Percentiles rank a stretch among this genome's conserved stretches.
These are phyloP conservation scores for Rotaria socialis DNA, from an alignment of 2,888 invertebrate species.

Conservation along the genomic window DNA sequence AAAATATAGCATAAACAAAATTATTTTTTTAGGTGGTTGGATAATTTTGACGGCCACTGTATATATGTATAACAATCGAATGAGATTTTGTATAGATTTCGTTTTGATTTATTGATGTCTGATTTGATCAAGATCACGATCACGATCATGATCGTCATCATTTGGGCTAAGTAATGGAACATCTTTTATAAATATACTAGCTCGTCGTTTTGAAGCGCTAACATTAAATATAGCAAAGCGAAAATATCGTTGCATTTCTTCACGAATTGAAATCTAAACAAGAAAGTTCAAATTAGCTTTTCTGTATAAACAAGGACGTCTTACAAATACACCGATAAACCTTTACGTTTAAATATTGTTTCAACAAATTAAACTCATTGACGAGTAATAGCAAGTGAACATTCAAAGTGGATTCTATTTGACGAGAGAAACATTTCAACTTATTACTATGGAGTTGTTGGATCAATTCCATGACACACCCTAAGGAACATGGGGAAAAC, in stretches of 20 bases:
- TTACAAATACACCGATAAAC: no score
- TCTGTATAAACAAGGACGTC: not conserved
- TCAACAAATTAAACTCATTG: no score
- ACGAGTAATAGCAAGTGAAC: no score
- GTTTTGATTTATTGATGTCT: not conserved
- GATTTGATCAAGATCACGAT: not conserved
- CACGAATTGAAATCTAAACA: constrained; percentile 24
- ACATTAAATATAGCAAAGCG: constrained; percentile 36
- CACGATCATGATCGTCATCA: not conserved
- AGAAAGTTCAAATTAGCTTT: not conserved
- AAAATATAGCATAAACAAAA: no score
- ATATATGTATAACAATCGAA: not conserved
- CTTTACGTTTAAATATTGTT: no score
- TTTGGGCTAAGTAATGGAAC: not conserved
- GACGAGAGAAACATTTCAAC: no score
- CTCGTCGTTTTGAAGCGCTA: constrained; percentile 24
- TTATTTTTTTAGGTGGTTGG: no score
- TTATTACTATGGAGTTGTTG: no score
- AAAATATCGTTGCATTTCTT: constrained; percentile 31
- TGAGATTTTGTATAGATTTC: not conserved
- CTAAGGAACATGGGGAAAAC: no score
- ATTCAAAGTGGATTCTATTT: no score
- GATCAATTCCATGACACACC: no score
- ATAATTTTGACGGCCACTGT: no score
- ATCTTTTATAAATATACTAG: constrained; percentile 4